Evolutionary conservation across 2,888 invertebrate genomes (phyloP), one percentile per base, ranked within the genome.

Genomic region (Incurvaria masculella): DNA sequence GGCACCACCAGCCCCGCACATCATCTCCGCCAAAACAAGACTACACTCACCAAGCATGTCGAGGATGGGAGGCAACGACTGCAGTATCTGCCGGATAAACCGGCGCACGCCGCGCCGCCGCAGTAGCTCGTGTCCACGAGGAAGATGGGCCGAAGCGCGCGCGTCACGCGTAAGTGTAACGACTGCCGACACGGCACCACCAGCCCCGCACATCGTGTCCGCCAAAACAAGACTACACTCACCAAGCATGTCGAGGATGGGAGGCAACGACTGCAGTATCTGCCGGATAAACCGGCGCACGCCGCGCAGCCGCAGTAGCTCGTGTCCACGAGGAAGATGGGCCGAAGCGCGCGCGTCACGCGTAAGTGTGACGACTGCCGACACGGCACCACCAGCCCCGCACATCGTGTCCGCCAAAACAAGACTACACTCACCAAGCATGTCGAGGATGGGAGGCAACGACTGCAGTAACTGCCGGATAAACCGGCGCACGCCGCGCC

Each of bases 201-300:
- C 44, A 91, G 79, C 0, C 92, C 90, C 65, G n/a, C n/a, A n/a
- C n/a, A n/a, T n/a, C n/a, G n/a, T n/a, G n/a, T n/a, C n/a, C n/a
- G n/a, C n/a, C n/a, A n/a, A n/a, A n/a, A n/a, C n/a, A n/a, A n/a
- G n/a, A n/a, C n/a, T n/a, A n/a, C n/a, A 49, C 66, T 56, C 51
- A 79, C 89, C 85, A 60, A 94, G 69, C 91, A 94, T 93, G 67
- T 94, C 93, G 56, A 94, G 70, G 57, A 94, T 93, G 4, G 94
- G 92, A 14, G 93, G 93, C 55, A 94, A 64, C 1, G 91, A 90
- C 71, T 92, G 91, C 51, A 94, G 72, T 55, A 93, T 91, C 72
- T 94, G 91, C 53, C 88, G 65, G 42, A 88, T 87, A 59, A 88
- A 88, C 59, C 87, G 68, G 41, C 88, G 64, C 11, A 93, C 90